Evolutionary conservation across 1,140 invertebrate species (phyloP).

Genomic region (Hylaeus anthracinus): DNA sequence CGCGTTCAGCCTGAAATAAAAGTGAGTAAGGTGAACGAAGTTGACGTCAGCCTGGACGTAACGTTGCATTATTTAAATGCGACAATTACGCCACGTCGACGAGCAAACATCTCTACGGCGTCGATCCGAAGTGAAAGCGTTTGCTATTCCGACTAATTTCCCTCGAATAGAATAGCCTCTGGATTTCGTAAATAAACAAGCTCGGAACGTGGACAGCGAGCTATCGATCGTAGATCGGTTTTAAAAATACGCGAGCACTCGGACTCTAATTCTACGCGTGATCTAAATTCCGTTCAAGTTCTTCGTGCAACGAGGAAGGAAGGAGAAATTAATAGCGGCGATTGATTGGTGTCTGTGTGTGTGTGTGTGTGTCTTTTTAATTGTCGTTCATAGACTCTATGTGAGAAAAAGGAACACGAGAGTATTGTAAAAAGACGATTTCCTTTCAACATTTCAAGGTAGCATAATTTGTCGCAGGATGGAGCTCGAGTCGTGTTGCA

Average conservation of each 20-base stretch:
- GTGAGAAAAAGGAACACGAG: too few species aligned
- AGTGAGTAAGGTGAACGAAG: slow-evolving; percentile 10
- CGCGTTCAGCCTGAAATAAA: slow-evolving; percentile 14
- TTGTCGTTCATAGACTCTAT: too few species aligned
- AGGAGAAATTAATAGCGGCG: too few species aligned
- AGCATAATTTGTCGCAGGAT: slow-evolving; percentile 52
- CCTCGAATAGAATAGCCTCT: neutral
- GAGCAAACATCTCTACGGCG: neutral
- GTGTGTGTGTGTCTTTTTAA: too few species aligned
- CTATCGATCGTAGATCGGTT: slow-evolving; percentile 14
- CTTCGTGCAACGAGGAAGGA: too few species aligned
- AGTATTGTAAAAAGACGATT: neutral
- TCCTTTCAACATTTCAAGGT: too few species aligned
- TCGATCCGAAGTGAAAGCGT: neutral
- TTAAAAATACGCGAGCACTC: slow-evolving; percentile 39
- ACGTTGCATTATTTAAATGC: neutral
- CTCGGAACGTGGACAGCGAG: neutral
- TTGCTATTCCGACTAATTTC: neutral
- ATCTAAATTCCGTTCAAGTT: slow-evolving; percentile 30
- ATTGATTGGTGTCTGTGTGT: too few species aligned
- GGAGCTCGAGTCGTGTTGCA: slow-evolving; percentile 83
- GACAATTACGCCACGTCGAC: neutral
- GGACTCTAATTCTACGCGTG: slow-evolving; percentile 33
- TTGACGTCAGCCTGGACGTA: slow-evolving; percentile 2
- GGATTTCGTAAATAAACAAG: neutral